A percentile compares a stretch with the other conserved stretches of the same genome.
phyloP scores from a whole-genome alignment of 1,140 invertebrate species.

The Diachasmimorpha longicaudata region DNA sequence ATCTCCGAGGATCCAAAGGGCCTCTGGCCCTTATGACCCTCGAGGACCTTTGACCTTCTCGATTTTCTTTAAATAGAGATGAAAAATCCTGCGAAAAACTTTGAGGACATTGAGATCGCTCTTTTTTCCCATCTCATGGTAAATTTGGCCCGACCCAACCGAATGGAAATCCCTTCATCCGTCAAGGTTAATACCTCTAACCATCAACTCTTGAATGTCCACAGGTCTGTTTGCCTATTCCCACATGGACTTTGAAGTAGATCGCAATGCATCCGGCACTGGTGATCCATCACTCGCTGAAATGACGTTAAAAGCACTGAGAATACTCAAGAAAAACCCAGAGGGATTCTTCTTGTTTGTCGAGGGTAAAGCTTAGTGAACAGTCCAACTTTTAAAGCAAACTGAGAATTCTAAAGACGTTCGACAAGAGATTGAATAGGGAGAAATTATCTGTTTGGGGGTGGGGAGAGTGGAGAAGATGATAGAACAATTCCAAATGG shows the following conservation, averaged over 20 bases:
- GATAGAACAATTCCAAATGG: constrained; percentile 10
- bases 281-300: constrained; percentile 80
- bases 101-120: too few relatives aligned
- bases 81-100: too few relatives aligned
- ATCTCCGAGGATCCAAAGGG: too few relatives aligned
- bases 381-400: not conserved
- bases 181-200: not conserved
- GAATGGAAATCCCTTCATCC: not conserved
- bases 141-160: too few relatives aligned
- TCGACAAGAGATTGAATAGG: not conserved
- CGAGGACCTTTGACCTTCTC: too few relatives aligned
- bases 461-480: not conserved
- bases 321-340: constrained; percentile 76
- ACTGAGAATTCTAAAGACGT: not conserved
- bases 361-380: constrained; percentile 70
- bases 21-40: too few relatives aligned
- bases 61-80: too few relatives aligned
- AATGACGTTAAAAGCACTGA: constrained; percentile 82
- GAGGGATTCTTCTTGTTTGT: constrained; percentile 89
- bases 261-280: constrained; percentile 67
- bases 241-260: constrained; percentile 66
- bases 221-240: constrained; percentile 66
- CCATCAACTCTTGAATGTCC: constrained; percentile 3
- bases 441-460: not conserved
- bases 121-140: too few relatives aligned